phyloP scores from a whole-genome alignment of 2,888 invertebrate genomes.

The Celastrina argiolus region DNA sequence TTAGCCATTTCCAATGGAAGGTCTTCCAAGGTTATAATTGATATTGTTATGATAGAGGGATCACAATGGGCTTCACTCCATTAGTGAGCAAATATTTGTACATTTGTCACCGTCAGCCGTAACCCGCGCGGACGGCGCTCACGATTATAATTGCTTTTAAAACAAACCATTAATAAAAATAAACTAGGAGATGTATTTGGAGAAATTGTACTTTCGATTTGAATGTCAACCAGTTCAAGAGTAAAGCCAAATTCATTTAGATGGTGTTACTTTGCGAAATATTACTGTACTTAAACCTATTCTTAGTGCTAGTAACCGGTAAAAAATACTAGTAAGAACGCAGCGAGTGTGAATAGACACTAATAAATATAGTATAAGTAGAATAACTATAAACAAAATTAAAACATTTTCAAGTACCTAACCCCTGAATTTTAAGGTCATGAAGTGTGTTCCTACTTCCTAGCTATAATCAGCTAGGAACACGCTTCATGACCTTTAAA shows the following conservation, averaged over 20 bases:
- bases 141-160: conserved; percentile 17
- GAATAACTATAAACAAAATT: too few relatives aligned
- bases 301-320: too few relatives aligned
- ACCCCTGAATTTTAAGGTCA: too few relatives aligned
- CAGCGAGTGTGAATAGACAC: too few relatives aligned
- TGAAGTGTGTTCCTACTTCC: too few relatives aligned
- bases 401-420: too few relatives aligned
- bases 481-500: too few relatives aligned
- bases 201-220: background rate
- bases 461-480: too few relatives aligned
- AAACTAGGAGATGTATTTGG: background rate
- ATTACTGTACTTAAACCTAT: too few relatives aligned
- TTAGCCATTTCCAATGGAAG: conserved; percentile 15
- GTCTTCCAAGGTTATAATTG: conserved; percentile 21
- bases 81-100: conserved; percentile 64
- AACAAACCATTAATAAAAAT: conserved; percentile 13
- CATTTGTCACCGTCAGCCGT: conserved; percentile 48
- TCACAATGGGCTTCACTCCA: conserved; percentile 48
- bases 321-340: too few relatives aligned
- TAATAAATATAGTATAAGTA: too few relatives aligned
- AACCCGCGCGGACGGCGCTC: background rate
- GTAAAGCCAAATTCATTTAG: background rate
- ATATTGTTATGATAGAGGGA: conserved; percentile 28
- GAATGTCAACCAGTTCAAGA: background rate
- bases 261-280: too few relatives aligned